Percentiles rank a stretch among this genome's conserved stretches.
Evolutionary conservation across 2,113 vertebrate genomes (phyloP).

Genomic region (Boleophthalmus pectinirostris): DNA sequence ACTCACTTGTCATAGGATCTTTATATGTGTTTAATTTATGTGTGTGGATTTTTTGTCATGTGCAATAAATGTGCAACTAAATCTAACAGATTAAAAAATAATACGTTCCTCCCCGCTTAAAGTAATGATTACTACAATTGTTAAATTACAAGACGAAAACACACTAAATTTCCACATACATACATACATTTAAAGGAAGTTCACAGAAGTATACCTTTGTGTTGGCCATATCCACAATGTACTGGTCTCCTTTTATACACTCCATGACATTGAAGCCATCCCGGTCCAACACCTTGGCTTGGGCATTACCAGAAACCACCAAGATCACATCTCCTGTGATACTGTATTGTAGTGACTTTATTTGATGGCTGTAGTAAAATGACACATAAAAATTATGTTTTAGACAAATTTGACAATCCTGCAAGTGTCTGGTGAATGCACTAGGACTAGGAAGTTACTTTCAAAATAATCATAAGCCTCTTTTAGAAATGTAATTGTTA

Average conservation of each 20-base stretch:
- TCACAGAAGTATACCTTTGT: constrained; percentile 84
- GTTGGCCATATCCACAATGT: constrained; percentile 97
- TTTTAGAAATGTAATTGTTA: too few species aligned
- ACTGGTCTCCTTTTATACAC: constrained; percentile 95
- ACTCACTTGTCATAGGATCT: too few species aligned
- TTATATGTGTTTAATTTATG: too few species aligned
- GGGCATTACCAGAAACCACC: constrained; percentile 92
- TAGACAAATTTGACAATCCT: background rate
- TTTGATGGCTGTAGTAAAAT: constrained; percentile 85
- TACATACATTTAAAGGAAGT: constrained; percentile 1
- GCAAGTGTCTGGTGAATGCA: background rate
- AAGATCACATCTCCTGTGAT: constrained; percentile 94
- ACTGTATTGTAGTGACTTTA: constrained; percentile 92
- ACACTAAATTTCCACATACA: too few species aligned
- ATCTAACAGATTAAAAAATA: too few species aligned
- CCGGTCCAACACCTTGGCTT: constrained; percentile 95
- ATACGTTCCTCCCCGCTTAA: too few species aligned
- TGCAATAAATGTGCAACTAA: too few species aligned
- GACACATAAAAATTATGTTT: constrained; percentile 10
- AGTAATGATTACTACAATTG: too few species aligned
- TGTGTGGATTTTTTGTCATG: too few species aligned
- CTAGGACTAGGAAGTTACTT: too few species aligned
- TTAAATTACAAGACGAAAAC: background rate
- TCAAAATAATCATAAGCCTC: too few species aligned
- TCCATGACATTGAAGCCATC: constrained; percentile 98